Conservation (phyloP, 2,888 invertebrate species). For the Diarsia brunnea region DNA sequence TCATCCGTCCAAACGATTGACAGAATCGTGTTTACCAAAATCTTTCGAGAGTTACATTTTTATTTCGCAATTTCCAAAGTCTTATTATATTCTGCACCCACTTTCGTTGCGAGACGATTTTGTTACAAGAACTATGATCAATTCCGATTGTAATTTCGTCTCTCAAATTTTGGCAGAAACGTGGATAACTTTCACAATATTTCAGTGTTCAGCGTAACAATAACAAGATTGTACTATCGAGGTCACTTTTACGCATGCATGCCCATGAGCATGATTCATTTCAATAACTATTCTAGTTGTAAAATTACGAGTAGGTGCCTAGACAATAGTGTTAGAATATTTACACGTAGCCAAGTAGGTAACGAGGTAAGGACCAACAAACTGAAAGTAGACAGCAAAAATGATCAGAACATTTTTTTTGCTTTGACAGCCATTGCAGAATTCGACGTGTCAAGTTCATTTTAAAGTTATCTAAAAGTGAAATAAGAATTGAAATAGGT, state of each 20-base stretch:
- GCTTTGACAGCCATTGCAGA: slow-evolving; percentile 33
- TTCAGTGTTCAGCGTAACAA: slow-evolving; percentile 68
- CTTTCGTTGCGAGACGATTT: slow-evolving; percentile 49
- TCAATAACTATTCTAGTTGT: slow-evolving; percentile 65
- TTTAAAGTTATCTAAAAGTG: slow-evolving; percentile 38
- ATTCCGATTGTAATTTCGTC: slow-evolving; percentile 50
- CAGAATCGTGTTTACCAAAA: slow-evolving; percentile 17
- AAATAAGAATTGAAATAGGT: slow-evolving; percentile 31
- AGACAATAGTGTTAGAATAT: slow-evolving; percentile 57
- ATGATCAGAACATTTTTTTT: not conserved
- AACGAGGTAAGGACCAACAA: slow-evolving; percentile 39
- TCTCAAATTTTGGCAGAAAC: slow-evolving; percentile 51
- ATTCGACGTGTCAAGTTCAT: slow-evolving; percentile 44
- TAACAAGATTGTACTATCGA: slow-evolving; percentile 69
- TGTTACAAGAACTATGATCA: slow-evolving; percentile 55
- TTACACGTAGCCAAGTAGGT: slow-evolving; percentile 54
- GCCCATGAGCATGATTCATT: slow-evolving; percentile 74
- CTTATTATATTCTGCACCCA: slow-evolving; percentile 25
- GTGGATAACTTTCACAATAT: slow-evolving; percentile 66
- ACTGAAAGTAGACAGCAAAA: slow-evolving; percentile 4
- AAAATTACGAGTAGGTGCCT: slow-evolving; percentile 47
- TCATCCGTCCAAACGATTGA: not conserved
- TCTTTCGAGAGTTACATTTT: slow-evolving; percentile 1
- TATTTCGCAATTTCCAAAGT: slow-evolving; percentile 25
- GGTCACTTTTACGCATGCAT: slow-evolving; percentile 77